A percentile compares a stretch with the other conserved stretches of the same genome.
phyloP scores from a whole-genome alignment of 2,797 vertebrate species.

The Poecilia wingei region DNA sequence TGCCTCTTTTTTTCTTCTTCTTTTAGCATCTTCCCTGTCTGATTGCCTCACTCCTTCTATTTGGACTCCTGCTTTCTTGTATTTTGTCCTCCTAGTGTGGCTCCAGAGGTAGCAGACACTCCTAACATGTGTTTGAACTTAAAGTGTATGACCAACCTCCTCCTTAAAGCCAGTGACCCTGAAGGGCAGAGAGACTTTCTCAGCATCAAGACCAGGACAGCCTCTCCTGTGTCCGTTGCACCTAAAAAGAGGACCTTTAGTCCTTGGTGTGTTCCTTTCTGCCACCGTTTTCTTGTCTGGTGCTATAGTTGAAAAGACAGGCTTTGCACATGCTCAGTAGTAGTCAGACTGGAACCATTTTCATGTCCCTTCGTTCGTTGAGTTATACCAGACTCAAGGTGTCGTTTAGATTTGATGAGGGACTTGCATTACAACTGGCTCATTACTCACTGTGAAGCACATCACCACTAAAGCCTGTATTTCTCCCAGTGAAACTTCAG shows the following conservation, averaged over 20 bases:
- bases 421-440: slow-evolving; percentile 23
- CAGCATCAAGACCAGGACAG: slow-evolving; percentile 60
- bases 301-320: slow-evolving; percentile 17
- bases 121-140: slow-evolving; percentile 80
- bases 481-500: slow-evolving; percentile 34
- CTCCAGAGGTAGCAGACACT: slow-evolving; percentile 70
- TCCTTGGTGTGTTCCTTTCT: slow-evolving; percentile 71
- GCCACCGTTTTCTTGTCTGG: slow-evolving; percentile 22
- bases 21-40: slow-evolving; percentile 34
- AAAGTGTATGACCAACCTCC: slow-evolving; percentile 79
- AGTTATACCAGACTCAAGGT: slow-evolving; percentile 53
- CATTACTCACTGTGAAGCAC: slow-evolving; percentile 7
- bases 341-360: slow-evolving; percentile 70
- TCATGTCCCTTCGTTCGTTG: slow-evolving; percentile 72
- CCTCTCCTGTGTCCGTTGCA: slow-evolving; percentile 69
- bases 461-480: slow-evolving; percentile 32
- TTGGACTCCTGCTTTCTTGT: slow-evolving; percentile 71
- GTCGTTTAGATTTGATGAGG: slow-evolving; percentile 28
- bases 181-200: slow-evolving; percentile 69
- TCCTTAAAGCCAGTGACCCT: slow-evolving; percentile 73
- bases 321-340: slow-evolving; percentile 63
- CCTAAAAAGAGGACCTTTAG: slow-evolving; percentile 68
- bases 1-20: slow-evolving; percentile 27
- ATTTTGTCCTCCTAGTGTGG: slow-evolving; percentile 79
- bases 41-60: slow-evolving; percentile 42